Evolutionary conservation across 2,797 vertebrate genomes (phyloP).

Genomic region (Denticeps clupeoides): DNA sequence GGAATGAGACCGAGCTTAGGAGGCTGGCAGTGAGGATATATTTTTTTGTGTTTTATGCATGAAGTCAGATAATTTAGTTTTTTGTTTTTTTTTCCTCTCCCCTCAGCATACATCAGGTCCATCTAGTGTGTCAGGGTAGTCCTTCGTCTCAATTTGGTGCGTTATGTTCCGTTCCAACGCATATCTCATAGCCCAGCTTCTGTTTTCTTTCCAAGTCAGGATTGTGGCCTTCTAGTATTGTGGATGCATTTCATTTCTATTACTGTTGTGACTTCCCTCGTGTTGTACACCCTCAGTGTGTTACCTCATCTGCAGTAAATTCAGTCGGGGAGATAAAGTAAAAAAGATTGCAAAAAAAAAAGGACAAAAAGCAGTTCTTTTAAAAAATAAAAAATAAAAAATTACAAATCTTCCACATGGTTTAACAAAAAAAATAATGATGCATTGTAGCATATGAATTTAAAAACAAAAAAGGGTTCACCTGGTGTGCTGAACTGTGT

Average conservation of each 20-base stretch:
- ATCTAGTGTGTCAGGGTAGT: slow-evolving; percentile 28
- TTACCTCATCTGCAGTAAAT: slow-evolving; percentile 61
- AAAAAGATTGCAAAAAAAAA: slow-evolving; percentile 23
- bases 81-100: too few relatives aligned
- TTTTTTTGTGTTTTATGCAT: slow-evolving; percentile 31
- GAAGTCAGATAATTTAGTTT: slow-evolving; percentile 18
- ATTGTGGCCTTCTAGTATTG: slow-evolving; percentile 71
- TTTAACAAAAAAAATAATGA: slow-evolving; percentile 44
- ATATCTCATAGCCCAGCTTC: slow-evolving; percentile 7
- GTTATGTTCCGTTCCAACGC: slow-evolving; percentile 34
- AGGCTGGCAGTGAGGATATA: too few relatives aligned
- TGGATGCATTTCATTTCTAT: slow-evolving; percentile 51
- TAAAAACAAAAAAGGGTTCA: slow-evolving; percentile 48
- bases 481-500: slow-evolving; percentile 67
- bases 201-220: slow-evolving; percentile 38
- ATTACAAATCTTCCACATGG: slow-evolving; percentile 59
- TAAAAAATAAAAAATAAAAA: slow-evolving; percentile 5
- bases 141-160: slow-evolving; percentile 25
- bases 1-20: not conserved
- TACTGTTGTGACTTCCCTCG: slow-evolving; percentile 37
- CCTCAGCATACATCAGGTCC: too few relatives aligned
- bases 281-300: slow-evolving; percentile 46
- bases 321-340: slow-evolving; percentile 45
- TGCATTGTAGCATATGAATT: slow-evolving; percentile 68
- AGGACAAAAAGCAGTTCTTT: too few relatives aligned